Evolutionary conservation across 2,113 vertebrate genomes (phyloP).

Genomic region (Dendrocopos noguchii): DNA sequence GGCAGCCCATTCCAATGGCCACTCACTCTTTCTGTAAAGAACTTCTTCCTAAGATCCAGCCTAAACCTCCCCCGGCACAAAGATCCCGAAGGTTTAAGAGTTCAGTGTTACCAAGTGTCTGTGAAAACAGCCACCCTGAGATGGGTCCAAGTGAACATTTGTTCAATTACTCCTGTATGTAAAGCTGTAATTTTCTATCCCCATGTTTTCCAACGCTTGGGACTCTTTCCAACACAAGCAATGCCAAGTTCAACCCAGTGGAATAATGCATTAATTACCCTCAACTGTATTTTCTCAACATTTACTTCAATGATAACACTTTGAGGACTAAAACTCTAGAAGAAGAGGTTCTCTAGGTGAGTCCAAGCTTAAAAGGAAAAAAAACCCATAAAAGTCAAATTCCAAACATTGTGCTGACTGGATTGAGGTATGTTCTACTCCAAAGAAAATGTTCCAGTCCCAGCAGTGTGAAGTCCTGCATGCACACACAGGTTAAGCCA

Average conservation of each 20-base stretch:
- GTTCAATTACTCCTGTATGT: neutral
- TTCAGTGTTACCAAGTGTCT: neutral
- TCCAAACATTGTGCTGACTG: neutral
- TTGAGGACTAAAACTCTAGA: neutral
- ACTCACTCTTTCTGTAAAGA: too few species aligned
- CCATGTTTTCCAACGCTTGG: neutral
- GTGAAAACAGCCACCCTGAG: neutral
- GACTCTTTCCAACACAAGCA: neutral
- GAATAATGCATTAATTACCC: neutral
- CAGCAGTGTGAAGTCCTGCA: accelerated
- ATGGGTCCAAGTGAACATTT: neutral
- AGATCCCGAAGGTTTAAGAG: neutral
- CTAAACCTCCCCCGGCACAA: neutral
- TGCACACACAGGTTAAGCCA: neutral
- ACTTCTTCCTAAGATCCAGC: too few species aligned
- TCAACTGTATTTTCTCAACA: neutral
- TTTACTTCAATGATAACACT: neutral
- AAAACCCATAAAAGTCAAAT: neutral
- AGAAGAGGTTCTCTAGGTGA: neutral
- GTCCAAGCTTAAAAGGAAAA: neutral
- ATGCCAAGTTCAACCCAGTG: neutral
- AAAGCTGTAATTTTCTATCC: neutral
- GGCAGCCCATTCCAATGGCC: too few species aligned
- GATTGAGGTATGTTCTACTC: neutral
- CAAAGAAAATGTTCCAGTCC: accelerated